These are phyloP conservation scores for Drosophila willistoni DNA, from an alignment of 1,140 invertebrate genomes.

Conservation along the genomic window DNA sequence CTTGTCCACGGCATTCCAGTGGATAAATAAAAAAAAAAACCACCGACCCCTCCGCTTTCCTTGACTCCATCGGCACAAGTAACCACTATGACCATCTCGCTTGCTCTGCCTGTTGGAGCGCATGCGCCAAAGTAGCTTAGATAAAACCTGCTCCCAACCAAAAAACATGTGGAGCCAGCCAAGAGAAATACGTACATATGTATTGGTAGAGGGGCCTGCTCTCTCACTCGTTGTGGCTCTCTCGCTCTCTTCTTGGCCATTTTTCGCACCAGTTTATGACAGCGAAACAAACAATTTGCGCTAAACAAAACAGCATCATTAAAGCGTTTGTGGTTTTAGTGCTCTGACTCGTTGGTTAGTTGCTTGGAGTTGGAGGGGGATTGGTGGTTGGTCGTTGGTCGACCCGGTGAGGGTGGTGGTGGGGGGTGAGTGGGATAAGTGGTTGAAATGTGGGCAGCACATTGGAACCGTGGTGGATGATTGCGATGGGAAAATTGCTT, in stretches of 20 bases:
- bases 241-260: conserved; percentile 64
- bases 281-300: conserved; percentile 82
- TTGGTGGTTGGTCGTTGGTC: neutral
- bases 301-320: conserved; percentile 83
- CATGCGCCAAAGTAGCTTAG: conserved; percentile 72
- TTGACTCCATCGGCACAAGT: too few species aligned
- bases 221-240: conserved; percentile 2
- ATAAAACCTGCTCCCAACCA: conserved; percentile 63
- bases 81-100: conserved; percentile 40
- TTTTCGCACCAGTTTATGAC: conserved; percentile 82
- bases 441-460: conserved; percentile 41
- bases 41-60: neutral
- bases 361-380: neutral
- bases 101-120: conserved; percentile 40
- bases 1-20: conserved; percentile 53
- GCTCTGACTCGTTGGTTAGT: conserved; percentile 56
- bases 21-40: conserved; percentile 24
- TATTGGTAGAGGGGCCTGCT: conserved; percentile 33
- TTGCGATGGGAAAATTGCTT: conserved; percentile 1
- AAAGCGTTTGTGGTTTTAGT: conserved; percentile 82
- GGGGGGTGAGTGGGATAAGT: conserved; percentile 20
- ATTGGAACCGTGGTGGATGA: conserved; percentile 41
- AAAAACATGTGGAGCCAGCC: conserved; percentile 30
- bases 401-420: neutral
- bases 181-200: conserved; percentile 15